These are phyloP conservation scores for Vombatus ursinus DNA, from an alignment of 2,113 vertebrate species.

Conservation along the genomic window DNA sequence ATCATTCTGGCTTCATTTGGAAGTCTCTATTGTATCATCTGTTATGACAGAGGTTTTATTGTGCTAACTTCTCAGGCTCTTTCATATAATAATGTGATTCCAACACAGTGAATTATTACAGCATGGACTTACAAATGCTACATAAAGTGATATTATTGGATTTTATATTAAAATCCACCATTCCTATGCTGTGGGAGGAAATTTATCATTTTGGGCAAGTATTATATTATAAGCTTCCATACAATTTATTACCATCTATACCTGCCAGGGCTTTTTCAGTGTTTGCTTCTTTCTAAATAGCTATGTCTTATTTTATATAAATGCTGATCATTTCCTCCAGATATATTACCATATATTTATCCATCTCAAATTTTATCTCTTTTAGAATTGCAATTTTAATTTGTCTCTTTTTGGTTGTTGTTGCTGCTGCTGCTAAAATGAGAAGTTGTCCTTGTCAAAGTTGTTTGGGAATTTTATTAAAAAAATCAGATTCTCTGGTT, in stretches of 20 bases:
- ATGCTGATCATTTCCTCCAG: background rate
- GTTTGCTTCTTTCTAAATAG: background rate
- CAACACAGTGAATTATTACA: slow-evolving; percentile 12
- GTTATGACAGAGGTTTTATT: background rate
- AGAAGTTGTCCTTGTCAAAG: background rate
- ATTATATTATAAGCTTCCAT: background rate
- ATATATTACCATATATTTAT: background rate
- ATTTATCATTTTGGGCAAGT: background rate
- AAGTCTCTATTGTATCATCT: background rate
- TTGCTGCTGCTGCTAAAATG: background rate
- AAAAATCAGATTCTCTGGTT: background rate
- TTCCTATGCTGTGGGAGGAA: background rate
- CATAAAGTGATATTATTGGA: background rate
- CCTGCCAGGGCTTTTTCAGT: accelerated
- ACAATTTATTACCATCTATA: no score
- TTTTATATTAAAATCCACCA: background rate
- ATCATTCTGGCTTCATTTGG: background rate
- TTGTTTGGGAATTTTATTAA: background rate
- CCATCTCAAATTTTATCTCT: background rate
- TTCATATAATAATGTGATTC: slow-evolving; percentile 31
- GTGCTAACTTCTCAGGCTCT: background rate
- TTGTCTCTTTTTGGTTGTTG: background rate
- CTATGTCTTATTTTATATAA: background rate
- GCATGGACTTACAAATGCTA: background rate
- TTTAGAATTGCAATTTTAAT: background rate